Evolutionary conservation across 2,888 invertebrate species (phyloP).

Genomic region (Drosophila greeni): DNA sequence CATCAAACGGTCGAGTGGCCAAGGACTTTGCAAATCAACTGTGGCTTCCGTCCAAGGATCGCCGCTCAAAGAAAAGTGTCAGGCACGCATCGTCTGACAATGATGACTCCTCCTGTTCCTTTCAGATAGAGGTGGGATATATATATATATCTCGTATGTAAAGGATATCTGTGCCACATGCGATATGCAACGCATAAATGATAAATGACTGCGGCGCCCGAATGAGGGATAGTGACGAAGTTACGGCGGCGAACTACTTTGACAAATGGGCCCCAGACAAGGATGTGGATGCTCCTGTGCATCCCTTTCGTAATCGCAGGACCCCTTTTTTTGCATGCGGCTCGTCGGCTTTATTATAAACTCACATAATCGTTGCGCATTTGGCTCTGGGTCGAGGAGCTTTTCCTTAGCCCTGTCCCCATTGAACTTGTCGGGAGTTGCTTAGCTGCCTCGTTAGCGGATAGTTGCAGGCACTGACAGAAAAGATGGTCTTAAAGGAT

Average conservation of each 20-base stretch:
- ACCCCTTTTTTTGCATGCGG: conserved; percentile 39
- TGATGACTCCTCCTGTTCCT: conserved; percentile 30
- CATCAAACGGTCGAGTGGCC: conserved; percentile 48
- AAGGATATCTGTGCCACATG: conserved; percentile 1
- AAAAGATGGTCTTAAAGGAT: not conserved
- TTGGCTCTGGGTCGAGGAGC: conserved; percentile 36
- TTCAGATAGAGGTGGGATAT: conserved; percentile 6
- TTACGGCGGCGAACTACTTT: conserved; percentile 61
- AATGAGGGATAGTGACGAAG: conserved; percentile 69
- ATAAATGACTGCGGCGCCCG: conserved; percentile 67
- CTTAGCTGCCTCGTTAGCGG: conserved; percentile 59
- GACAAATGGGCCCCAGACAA: conserved; percentile 58
- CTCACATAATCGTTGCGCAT: conserved; percentile 68
- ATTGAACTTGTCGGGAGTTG: conserved; percentile 61
- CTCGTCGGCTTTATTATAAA: conserved; percentile 65
- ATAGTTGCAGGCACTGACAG: conserved; percentile 26
- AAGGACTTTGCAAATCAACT: conserved; percentile 69
- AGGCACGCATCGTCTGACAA: conserved; percentile 54
- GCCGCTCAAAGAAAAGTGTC: conserved; percentile 67
- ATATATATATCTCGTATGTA: not conserved
- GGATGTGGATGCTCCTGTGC: conserved; percentile 26
- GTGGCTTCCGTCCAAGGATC: conserved; percentile 56
- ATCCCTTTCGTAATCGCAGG: conserved; percentile 26
- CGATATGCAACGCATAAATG: conserved; percentile 67
- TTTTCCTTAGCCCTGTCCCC: conserved; percentile 10